These are phyloP conservation scores for Oryzias curvinotus DNA, from an alignment of 2,113 vertebrate genomes.

Conservation along the genomic window DNA sequence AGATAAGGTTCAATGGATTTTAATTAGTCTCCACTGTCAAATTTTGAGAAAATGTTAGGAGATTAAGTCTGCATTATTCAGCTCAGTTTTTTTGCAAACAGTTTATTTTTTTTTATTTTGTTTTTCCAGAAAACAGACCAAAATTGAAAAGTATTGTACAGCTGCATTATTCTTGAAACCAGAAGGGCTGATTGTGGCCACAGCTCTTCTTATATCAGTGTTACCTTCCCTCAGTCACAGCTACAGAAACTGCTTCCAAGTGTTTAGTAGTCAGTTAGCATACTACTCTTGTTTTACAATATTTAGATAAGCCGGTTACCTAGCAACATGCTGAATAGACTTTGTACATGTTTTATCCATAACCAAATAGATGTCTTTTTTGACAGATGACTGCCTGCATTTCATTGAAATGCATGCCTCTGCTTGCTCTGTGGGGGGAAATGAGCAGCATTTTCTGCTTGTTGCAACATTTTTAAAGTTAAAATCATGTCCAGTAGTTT, in stretches of 20 bases:
- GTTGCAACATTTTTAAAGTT: slow-evolving; percentile 18
- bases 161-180: slow-evolving; percentile 2
- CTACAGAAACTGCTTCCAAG: slow-evolving; percentile 41
- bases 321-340: slow-evolving; percentile 56
- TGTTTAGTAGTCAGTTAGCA: slow-evolving; percentile 18
- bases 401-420: slow-evolving; percentile 32
- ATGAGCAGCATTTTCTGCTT: slow-evolving; percentile 2
- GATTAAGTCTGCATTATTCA: too few relatives aligned
- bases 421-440: slow-evolving; percentile 23
- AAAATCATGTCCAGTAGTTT: not conserved
- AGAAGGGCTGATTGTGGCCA: slow-evolving; percentile 5
- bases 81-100: too few relatives aligned
- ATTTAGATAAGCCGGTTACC: slow-evolving; percentile 73
- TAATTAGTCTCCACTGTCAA: too few relatives aligned
- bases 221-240: slow-evolving; percentile 39
- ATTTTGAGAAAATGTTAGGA: too few relatives aligned
- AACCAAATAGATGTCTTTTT: slow-evolving; percentile 53
- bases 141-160: not conserved
- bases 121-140: too few relatives aligned
- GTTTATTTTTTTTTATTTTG: too few relatives aligned
- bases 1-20: too few relatives aligned
- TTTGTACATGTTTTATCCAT: slow-evolving; percentile 49
- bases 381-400: slow-evolving; percentile 25
- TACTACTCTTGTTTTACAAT: slow-evolving; percentile 65
- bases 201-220: slow-evolving; percentile 5